Percentiles rank a stretch among this genome's conserved stretches.
Conservation (phyloP, 2,888 invertebrate genomes). For the Penaeus monodon region DNA sequence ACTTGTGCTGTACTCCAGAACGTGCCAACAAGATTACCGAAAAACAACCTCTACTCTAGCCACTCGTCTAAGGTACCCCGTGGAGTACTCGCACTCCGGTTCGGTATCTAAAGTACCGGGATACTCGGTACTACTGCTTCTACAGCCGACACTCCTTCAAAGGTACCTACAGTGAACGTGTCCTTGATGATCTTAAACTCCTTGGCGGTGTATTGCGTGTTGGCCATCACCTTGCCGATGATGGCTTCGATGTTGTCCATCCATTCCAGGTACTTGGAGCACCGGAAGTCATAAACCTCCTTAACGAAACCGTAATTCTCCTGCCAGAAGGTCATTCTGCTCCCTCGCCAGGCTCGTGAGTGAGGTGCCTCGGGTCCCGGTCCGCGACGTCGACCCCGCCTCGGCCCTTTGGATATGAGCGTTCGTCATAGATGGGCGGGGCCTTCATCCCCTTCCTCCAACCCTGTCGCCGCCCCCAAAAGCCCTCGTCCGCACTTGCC, state of each 20-base stretch:
- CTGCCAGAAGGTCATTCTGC: slow-evolving; percentile 65
- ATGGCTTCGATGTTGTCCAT: slow-evolving; percentile 66
- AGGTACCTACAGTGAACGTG: slow-evolving; percentile 65
- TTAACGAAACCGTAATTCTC: slow-evolving; percentile 66
- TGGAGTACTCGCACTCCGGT: no score
- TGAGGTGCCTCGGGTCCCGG: slow-evolving; percentile 25
- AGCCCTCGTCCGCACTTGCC: background rate
- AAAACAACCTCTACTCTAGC: no score
- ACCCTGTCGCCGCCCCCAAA: slow-evolving; percentile 28
- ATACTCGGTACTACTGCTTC: no score
- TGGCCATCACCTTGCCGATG: slow-evolving; percentile 66
- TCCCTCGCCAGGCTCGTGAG: slow-evolving; percentile 23
- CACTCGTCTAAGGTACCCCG: no score
- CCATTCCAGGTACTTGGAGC: slow-evolving; percentile 65
- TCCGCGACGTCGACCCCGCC: slow-evolving; percentile 30
- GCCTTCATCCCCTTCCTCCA: slow-evolving; percentile 12
- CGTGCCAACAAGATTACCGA: no score
- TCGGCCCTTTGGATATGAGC: slow-evolving; percentile 12
- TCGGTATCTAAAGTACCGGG: no score
- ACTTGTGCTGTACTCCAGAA: no score
- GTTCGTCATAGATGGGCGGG: slow-evolving; percentile 33
- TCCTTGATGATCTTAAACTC: slow-evolving; percentile 66
- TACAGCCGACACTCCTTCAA: no score
- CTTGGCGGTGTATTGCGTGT: slow-evolving; percentile 65
- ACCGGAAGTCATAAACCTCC: slow-evolving; percentile 65